These are phyloP conservation scores for Drosophila mojavensis DNA, from an alignment of 1,140 invertebrate species.

Conservation along the genomic window DNA sequence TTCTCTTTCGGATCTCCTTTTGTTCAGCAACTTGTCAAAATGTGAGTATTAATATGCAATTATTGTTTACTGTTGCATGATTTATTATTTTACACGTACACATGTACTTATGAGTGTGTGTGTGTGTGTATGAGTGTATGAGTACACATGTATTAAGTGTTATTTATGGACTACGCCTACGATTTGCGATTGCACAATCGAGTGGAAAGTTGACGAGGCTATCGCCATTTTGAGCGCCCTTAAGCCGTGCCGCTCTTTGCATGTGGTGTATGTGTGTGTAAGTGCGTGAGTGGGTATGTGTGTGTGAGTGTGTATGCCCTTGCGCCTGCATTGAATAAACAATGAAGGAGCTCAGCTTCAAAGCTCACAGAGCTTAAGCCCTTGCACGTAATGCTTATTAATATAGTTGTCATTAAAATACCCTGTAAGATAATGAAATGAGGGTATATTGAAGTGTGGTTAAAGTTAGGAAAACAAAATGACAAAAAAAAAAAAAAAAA, in stretches of 20 bases:
- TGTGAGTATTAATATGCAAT: conserved; percentile 76
- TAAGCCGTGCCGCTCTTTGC: conserved; percentile 29
- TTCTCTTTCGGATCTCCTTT: conserved; percentile 7
- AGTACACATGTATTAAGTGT: conserved; percentile 16
- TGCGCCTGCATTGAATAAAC: conserved; percentile 64
- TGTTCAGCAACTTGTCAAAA: conserved; percentile 46
- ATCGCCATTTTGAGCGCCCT: conserved; percentile 58
- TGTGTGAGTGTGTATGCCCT: conserved; percentile 42
- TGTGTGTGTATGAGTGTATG: not conserved
- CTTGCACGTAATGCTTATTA: conserved; percentile 27
- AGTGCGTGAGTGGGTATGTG: conserved; percentile 16
- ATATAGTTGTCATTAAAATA: not conserved
- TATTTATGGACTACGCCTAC: conserved; percentile 77
- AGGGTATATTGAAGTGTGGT: not conserved
- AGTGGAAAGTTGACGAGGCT: conserved; percentile 52
- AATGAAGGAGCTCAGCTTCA: conserved; percentile 54
- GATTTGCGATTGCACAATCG: conserved; percentile 73
- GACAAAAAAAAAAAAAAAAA: too few species aligned
- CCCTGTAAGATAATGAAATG: not conserved
- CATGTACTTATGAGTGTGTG: not conserved
- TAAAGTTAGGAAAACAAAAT: too few species aligned
- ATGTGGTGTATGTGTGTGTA: not conserved
- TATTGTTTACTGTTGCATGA: conserved; percentile 65
- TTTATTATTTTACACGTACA: conserved; percentile 41
- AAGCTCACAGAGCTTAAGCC: conserved; percentile 32